Base-by-base conservation (phyloP, 2,797 vertebrate genomes). In the Adrianichthys oophorus region DNA sequence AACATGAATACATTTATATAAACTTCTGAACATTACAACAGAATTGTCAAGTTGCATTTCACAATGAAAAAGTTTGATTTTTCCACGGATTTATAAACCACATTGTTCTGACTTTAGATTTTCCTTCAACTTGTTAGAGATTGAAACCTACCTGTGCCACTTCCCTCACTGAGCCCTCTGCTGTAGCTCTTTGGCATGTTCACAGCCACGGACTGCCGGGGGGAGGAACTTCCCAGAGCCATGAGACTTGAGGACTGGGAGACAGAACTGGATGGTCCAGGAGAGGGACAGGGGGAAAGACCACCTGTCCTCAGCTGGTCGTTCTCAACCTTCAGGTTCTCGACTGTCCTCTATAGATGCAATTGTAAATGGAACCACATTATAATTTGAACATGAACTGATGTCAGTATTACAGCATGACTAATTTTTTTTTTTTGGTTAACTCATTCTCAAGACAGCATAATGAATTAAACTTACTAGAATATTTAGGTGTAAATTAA, bases 291-390 rank as follows among this genome's bases (percentile, higher is more conserved):
- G 40, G 90, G 85, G 60, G 90, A 89, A 48, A 92, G 82, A 10
- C 89, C 83, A 1, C 91, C 91, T 1, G 94, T 95, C 86, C 97
- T 99, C 57, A 99, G 90, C 2, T 98, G 93, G 78, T 98, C 95
- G 0, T 99, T 99, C 88, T 99, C 98, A 0, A 93, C 89, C 85
- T 99, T 99, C 66, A 99, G 89, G 67, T 94, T 94, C 83, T 98
- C 97, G 57, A 99, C 95, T 53, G 96, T 98, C 84, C 91, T 81
- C 98, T 99, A 48, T 16, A 58, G 21, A 52, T 0, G 41, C 45
- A 70, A 58, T 41, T 2, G 48, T 6, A 17, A 18, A 10, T 15
- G 21, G 52, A 26, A 46, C 5, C 26, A 3, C 3, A 29, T 4
- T 26, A 37, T 45, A n/a, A 8, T 40, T 15, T 24, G 2, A 47